Evolutionary conservation across 2,113 vertebrate species (phyloP).

Genomic region (Misgurnus mizolepis): DNA sequence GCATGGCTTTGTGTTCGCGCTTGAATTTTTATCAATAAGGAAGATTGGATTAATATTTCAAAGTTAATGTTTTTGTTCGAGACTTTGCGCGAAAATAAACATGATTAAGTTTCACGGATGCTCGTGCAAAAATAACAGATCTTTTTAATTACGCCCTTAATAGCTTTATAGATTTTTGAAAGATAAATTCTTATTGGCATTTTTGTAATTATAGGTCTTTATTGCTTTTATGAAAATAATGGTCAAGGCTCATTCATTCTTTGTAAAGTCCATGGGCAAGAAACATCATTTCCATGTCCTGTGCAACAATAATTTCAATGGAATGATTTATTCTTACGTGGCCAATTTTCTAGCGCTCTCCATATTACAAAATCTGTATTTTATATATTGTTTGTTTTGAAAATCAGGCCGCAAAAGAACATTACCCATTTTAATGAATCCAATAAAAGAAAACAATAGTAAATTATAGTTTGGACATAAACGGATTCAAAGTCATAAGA

Average conservation of each 20-base stretch:
- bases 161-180: slow-evolving; percentile 84
- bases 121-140: slow-evolving; percentile 79
- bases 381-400: slow-evolving; percentile 9
- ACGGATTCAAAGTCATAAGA: not conserved
- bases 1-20: slow-evolving; percentile 69
- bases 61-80: slow-evolving; percentile 81
- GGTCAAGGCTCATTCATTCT: slow-evolving; percentile 78
- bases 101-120: slow-evolving; percentile 74
- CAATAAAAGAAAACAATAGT: not conserved
- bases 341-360: not conserved
- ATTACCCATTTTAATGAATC: not conserved
- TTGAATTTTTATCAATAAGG: slow-evolving; percentile 77
- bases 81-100: slow-evolving; percentile 79
- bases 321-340: slow-evolving; percentile 37
- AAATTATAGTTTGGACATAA: not conserved
- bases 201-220: slow-evolving; percentile 82
- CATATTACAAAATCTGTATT: not conserved
- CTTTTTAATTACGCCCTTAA: slow-evolving; percentile 82
- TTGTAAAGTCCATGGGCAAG: slow-evolving; percentile 68
- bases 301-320: slow-evolving; percentile 61
- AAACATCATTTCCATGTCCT: slow-evolving; percentile 63
- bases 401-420: not conserved
- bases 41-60: slow-evolving; percentile 82
- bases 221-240: slow-evolving; percentile 84
- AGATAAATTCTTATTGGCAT: slow-evolving; percentile 84